These are phyloP conservation scores for Uria aalge DNA, from an alignment of 2,113 vertebrate genomes.

Conservation along the genomic window DNA sequence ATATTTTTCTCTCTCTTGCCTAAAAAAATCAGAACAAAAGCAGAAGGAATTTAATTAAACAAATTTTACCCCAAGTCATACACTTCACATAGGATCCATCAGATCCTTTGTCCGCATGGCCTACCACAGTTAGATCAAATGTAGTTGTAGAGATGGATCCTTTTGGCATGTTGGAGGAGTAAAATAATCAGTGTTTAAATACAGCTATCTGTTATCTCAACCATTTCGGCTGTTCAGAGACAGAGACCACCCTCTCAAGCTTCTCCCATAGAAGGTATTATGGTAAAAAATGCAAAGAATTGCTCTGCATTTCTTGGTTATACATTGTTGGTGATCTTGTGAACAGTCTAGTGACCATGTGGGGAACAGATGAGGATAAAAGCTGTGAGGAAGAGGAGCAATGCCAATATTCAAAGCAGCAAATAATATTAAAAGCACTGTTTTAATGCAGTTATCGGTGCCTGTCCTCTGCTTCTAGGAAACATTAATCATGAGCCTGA, in stretches of 20 bases:
- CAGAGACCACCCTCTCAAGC: background rate
- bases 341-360: background rate
- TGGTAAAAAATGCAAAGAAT: background rate
- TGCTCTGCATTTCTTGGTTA: background rate
- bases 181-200: background rate
- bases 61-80: background rate
- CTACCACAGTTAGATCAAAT: background rate
- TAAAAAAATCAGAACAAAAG: background rate
- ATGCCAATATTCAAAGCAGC: background rate
- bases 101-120: background rate
- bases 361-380: background rate
- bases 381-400: background rate
- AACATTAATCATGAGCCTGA: background rate
- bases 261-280: background rate
- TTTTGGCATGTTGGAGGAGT: background rate
- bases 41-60: background rate
- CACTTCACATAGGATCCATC: background rate
- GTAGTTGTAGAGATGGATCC: background rate
- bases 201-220: background rate
- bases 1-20: background rate
- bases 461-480: background rate
- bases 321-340: background rate
- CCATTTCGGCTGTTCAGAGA: background rate
- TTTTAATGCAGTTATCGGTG: background rate
- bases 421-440: background rate